Evolutionary conservation across 2,888 invertebrate species (phyloP).

Genomic region (Macrostomum cliftonense): DNA sequence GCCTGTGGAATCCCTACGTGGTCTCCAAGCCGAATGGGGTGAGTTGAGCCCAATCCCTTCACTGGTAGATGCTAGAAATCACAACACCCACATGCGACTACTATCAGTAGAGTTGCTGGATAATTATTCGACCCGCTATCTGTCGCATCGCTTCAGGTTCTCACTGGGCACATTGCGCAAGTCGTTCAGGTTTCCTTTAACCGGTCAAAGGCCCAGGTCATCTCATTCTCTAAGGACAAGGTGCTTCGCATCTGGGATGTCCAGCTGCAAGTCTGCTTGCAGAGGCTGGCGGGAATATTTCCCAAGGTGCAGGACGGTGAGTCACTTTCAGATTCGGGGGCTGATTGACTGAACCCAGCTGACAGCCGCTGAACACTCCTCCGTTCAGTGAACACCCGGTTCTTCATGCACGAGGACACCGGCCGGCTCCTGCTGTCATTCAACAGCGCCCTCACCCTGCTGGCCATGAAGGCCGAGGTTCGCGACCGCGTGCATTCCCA

Average conservation of each 20-base stretch:
- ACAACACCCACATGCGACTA: too few relatives aligned
- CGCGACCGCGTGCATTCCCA: constrained; percentile 31
- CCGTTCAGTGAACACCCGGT: constrained; percentile 20
- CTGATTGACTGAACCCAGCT: too few relatives aligned
- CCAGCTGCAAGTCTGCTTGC: constrained; percentile 36
- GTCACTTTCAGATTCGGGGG: background rate
- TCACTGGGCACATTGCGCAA: constrained; percentile 37
- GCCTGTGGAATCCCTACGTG: constrained; percentile 37
- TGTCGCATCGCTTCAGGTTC: constrained; percentile 21
- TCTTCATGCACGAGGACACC: constrained; percentile 30
- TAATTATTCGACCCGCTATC: background rate
- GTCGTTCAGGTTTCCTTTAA: constrained; percentile 35
- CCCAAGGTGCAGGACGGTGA: constrained; percentile 35
- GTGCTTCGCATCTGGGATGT: constrained; percentile 37
- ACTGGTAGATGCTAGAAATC: too few relatives aligned
- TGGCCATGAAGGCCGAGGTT: constrained; percentile 35
- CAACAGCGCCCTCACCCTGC: constrained; percentile 30
- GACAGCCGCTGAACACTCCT: too few relatives aligned
- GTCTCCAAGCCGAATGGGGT: constrained; percentile 37
- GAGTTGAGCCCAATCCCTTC: constrained; percentile 12
- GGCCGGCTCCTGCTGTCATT: constrained; percentile 33
- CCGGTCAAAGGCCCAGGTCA: constrained; percentile 27
- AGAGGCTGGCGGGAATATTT: constrained; percentile 36
- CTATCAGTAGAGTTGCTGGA: too few relatives aligned
- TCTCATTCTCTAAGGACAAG: constrained; percentile 37